Evolutionary conservation across 2,797 vertebrate species (phyloP).

Genomic region (Leuciscus waleckii): DNA sequence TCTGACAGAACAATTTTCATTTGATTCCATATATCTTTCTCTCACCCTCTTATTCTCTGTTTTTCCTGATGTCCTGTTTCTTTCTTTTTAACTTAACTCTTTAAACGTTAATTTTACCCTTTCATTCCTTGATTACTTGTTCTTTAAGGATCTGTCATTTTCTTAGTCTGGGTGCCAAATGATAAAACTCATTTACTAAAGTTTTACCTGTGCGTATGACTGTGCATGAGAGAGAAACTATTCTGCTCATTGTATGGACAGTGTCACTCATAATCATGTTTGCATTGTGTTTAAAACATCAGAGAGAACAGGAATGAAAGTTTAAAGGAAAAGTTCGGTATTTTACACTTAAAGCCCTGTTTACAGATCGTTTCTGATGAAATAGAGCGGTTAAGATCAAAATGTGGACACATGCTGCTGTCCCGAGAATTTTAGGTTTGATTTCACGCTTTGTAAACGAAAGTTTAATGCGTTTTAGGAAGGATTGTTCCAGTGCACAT

Average conservation of each 20-base stretch:
- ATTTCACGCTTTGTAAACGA: too few relatives aligned
- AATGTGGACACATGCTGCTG: too few relatives aligned
- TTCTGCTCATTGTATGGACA: neutral
- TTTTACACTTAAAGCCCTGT: too few relatives aligned
- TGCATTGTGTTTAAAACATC: slow-evolving; percentile 1
- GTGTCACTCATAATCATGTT: neutral
- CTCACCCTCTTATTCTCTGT: slow-evolving; percentile 44
- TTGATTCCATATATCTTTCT: slow-evolving; percentile 5
- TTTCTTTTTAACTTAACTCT: neutral
- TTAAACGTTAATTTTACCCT: slow-evolving; percentile 46
- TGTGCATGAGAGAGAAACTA: slow-evolving; percentile 4
- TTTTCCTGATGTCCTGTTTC: neutral
- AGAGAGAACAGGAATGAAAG: neutral
- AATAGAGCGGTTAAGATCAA: too few relatives aligned
- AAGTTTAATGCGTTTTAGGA: too few relatives aligned
- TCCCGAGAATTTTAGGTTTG: too few relatives aligned
- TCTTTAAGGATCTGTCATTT: slow-evolving; percentile 49
- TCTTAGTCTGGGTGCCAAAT: slow-evolving; percentile 51
- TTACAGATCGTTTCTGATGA: too few relatives aligned
- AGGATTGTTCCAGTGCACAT: too few relatives aligned
- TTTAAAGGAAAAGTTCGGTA: too few relatives aligned
- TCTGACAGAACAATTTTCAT: slow-evolving; percentile 33
- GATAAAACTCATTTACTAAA: slow-evolving; percentile 30
- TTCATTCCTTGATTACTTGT: slow-evolving; percentile 40
- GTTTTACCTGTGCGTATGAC: slow-evolving; percentile 4